Conservation (phyloP, 2,888 invertebrate species). For the Xestia c-nigrum region DNA sequence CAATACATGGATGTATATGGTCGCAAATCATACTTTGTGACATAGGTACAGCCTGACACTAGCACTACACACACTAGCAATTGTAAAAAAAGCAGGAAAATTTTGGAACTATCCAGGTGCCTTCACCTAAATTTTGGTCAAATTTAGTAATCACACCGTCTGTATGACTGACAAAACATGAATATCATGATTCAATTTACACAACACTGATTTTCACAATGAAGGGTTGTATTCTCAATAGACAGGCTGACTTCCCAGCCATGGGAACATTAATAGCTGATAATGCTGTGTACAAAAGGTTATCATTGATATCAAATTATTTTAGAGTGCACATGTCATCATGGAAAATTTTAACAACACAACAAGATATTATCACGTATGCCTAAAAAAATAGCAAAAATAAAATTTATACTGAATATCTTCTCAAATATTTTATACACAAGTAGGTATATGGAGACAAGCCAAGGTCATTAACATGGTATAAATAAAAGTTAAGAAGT, state of each 20-base stretch:
- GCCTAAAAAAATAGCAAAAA: not conserved
- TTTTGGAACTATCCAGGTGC: not conserved
- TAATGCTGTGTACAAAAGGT: not conserved
- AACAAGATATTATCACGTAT: not conserved
- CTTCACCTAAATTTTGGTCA: not conserved
- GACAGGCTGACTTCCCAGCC: not conserved
- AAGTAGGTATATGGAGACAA: not conserved
- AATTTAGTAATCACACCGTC: not conserved
- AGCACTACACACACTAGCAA: not conserved
- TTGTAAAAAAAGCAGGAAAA: not conserved
- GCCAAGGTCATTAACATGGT: conserved; percentile 1
- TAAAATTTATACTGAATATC: not conserved
- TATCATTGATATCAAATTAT: not conserved
- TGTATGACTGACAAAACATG: not conserved
- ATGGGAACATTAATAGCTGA: not conserved
- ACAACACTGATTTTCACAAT: not conserved
- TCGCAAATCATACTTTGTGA: not conserved
- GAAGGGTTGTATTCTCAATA: not conserved
- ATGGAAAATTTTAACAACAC: not conserved
- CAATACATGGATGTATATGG: not conserved
- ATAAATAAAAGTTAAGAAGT: conserved; percentile 7
- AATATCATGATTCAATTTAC: not conserved
- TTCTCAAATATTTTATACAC: conserved; percentile 1
- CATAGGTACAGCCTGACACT: not conserved
- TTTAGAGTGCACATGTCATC: not conserved